These are phyloP conservation scores for Myotis lucifugus DNA, from an alignment of 2,113 vertebrate species.

Conservation along the genomic window DNA sequence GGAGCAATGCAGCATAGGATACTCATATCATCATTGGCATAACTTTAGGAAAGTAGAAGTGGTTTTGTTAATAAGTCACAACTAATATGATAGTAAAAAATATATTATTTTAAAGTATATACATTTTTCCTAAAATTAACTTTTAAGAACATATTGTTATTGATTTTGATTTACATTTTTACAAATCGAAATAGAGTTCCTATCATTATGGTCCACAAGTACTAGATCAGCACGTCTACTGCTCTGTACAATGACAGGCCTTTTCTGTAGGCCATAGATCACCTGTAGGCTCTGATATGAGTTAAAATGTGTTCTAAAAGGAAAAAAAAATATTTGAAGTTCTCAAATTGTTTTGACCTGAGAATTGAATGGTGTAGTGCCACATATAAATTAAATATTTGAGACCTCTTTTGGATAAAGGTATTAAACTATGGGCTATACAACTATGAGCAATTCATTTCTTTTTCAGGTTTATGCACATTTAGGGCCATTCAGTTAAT, in stretches of 20 bases:
- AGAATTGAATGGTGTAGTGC: neutral
- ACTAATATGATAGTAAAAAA: neutral
- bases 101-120: neutral
- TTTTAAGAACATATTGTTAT: neutral
- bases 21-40: neutral
- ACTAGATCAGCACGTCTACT: neutral
- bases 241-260: neutral
- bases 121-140: neutral
- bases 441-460: neutral
- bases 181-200: neutral
- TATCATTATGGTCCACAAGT: neutral
- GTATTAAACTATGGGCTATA: neutral
- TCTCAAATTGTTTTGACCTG: neutral
- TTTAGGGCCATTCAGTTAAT: constrained; percentile 1
- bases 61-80: neutral
- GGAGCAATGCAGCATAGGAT: neutral
- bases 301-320: constrained; percentile 7
- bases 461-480: neutral
- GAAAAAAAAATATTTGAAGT: neutral
- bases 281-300: neutral
- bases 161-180: neutral
- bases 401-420: neutral
- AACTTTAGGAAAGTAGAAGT: neutral
- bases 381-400: neutral
- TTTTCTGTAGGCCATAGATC: neutral